Percentiles rank a stretch among this genome's conserved stretches.
Conservation (phyloP, 2,113 vertebrate genomes). For the Varanus komodoensis region DNA sequence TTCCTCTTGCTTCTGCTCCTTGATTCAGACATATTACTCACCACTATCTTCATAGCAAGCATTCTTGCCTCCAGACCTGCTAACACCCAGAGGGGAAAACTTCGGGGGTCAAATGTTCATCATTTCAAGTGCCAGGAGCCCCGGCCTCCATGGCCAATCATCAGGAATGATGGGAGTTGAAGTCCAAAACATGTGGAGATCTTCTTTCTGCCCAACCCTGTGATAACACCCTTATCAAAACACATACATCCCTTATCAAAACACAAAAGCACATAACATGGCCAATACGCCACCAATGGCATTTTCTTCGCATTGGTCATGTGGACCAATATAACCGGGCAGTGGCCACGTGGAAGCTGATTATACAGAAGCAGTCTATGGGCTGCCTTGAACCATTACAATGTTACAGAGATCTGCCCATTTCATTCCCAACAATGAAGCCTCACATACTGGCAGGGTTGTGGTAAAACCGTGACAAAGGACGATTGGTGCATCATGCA, state of each 20-base stretch:
- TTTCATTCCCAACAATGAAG: too few relatives aligned
- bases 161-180: too few relatives aligned
- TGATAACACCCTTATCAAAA: too few relatives aligned
- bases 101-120: too few relatives aligned
- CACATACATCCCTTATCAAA: too few relatives aligned
- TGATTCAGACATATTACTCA: not conserved
- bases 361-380: not conserved
- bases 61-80: not conserved
- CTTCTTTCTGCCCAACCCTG: too few relatives aligned
- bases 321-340: not conserved
- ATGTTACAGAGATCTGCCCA: too few relatives aligned
- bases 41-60: not conserved
- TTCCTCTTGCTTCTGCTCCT: not conserved
- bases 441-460: not conserved
- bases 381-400: not conserved
- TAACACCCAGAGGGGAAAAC: too few relatives aligned
- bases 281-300: not conserved
- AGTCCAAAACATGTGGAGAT: too few relatives aligned
- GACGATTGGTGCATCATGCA: not conserved
- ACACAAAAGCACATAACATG: not conserved
- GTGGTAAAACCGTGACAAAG: not conserved
- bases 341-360: not conserved
- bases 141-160: too few relatives aligned
- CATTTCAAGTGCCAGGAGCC: too few relatives aligned
- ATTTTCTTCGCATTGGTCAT: not conserved